A percentile compares a stretch with the other conserved stretches of the same genome.
phyloP scores from a whole-genome alignment of 2,888 invertebrate genomes.

The Zaprionus lineosus region DNA sequence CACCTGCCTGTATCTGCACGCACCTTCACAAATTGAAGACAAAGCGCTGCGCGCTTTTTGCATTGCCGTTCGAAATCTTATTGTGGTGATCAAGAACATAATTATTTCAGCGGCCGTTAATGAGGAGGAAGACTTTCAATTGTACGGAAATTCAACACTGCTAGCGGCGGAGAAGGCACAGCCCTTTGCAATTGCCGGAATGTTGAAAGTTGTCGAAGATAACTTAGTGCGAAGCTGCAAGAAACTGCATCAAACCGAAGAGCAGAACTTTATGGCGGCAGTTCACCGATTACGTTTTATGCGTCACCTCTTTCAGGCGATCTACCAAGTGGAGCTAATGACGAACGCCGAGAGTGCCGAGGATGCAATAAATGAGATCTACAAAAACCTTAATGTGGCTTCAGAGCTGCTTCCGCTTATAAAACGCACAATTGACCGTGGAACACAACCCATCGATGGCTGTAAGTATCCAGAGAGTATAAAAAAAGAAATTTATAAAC shows the following conservation, averaged over 20 bases:
- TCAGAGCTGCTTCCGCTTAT: constrained; percentile 92
- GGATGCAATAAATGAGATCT: constrained; percentile 88
- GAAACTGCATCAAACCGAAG: constrained; percentile 84
- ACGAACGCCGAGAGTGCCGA: constrained; percentile 84
- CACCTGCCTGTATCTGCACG: constrained; percentile 96
- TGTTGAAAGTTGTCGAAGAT: constrained; percentile 94
- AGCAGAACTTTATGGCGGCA: constrained; percentile 85
- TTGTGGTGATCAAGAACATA: constrained; percentile 94
- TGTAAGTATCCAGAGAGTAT: constrained; percentile 58
- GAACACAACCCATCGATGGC: constrained; percentile 86
- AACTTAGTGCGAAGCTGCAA: constrained; percentile 89
- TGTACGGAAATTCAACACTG: constrained; percentile 94
- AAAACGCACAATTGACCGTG: constrained; percentile 89
- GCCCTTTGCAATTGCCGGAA: constrained; percentile 90
- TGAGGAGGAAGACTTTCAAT: constrained; percentile 98
- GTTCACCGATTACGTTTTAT: constrained; percentile 93
- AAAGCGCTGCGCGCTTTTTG: constrained; percentile 93
- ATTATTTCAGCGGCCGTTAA: constrained; percentile 93
- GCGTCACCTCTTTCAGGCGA: constrained; percentile 92
- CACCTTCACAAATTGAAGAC: constrained; percentile 92
- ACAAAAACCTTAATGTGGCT: constrained; percentile 91
- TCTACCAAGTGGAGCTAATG: constrained; percentile 82
- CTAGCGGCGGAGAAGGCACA: constrained; percentile 86
- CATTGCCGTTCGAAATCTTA: constrained; percentile 92
- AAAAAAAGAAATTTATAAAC: rapidly evolving